Evolutionary conservation across 2,888 invertebrate genomes (phyloP).

Genomic region (Hirtodrosophila confusa): DNA sequence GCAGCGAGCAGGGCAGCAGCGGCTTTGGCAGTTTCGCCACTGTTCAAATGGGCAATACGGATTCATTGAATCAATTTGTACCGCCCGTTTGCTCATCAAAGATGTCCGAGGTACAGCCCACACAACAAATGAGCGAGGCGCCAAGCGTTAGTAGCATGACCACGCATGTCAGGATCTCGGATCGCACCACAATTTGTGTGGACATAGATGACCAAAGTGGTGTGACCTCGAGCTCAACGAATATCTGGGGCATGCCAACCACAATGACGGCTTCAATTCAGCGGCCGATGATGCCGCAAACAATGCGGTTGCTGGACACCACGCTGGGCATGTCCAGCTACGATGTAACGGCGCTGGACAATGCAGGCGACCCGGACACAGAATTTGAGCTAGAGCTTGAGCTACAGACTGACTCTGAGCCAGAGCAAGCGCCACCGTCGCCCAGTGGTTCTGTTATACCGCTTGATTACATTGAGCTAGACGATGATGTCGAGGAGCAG

Average conservation of each 20-base stretch:
- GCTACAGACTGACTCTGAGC: neutral
- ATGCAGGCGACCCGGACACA: too few relatives aligned
- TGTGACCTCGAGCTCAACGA: neutral
- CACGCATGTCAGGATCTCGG: slow-evolving; percentile 65
- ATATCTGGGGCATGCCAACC: neutral
- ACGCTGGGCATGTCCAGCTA: slow-evolving; percentile 81
- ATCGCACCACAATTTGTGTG: slow-evolving; percentile 75
- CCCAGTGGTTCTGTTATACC: too few relatives aligned
- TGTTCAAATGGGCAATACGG: slow-evolving; percentile 27
- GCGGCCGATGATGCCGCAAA: neutral
- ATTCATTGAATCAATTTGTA: slow-evolving; percentile 62
- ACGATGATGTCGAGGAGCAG: neutral
- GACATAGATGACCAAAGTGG: slow-evolving; percentile 57
- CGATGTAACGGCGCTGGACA: slow-evolving; percentile 59
- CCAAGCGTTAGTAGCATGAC: neutral
- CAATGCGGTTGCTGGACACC: slow-evolving; percentile 65
- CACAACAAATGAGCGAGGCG: neutral
- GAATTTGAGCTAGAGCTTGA: too few relatives aligned
- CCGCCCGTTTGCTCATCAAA: slow-evolving; percentile 80
- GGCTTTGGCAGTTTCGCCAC: slow-evolving; percentile 61
- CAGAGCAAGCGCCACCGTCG: slow-evolving; percentile 1
- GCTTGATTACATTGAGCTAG: neutral
- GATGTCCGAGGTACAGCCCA: slow-evolving; percentile 54
- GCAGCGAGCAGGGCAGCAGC: slow-evolving; percentile 44
- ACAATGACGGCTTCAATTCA: neutral